Evolutionary conservation across 2,113 vertebrate species (phyloP), one percentile per base, ranked within the genome.

Genomic region (Psilopogon haemacephalus): DNA sequence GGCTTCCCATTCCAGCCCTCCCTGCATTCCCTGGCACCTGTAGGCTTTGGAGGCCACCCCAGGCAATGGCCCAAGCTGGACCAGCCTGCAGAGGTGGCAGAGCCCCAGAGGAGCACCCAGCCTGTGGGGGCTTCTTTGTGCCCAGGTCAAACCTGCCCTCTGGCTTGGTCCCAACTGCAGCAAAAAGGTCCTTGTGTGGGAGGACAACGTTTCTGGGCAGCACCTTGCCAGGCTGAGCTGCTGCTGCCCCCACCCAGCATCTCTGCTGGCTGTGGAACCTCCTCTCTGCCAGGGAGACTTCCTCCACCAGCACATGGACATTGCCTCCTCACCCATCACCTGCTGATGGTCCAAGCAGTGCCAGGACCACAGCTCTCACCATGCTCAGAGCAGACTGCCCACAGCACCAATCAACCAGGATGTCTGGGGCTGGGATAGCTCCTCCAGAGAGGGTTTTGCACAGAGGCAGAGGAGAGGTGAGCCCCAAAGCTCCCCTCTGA

Each of bases 101-200:
- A 50, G 46, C 15, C 50, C n/a, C 58, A 28, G 44, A 40, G 15
- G 26, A 55, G 60, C 26, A 55, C 46, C 17, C n/a, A 38, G 33
- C 11, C 72, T 59, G 23, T 23, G 33, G 19, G 11, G 58, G 4
- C 3, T 65, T 15, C 52, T 54, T 54, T 16, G 1, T 33, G 23
- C 32, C 30, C n/a, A 79, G 35, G 27, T 32, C 30, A 55, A n/a
- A 72, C 8, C 16, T 30, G 15, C 20, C 18, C 24, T 26, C 58
- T 52, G 59, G 11, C 17, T 55, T 0, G 0, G 20, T 40, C 40
- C 33, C 26, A 38, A 3, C 17, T 50, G 27, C 37, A n/a, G 37
- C 30, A 11, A 52, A 52, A 90, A 67, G 30, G 30, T 44, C 40
- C 4, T 40, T 8, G 5, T n/a, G 28, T 15, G n/a, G 13, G 24